phyloP scores from a whole-genome alignment of 2,888 invertebrate species.

The Nemapogon koenigi region DNA sequence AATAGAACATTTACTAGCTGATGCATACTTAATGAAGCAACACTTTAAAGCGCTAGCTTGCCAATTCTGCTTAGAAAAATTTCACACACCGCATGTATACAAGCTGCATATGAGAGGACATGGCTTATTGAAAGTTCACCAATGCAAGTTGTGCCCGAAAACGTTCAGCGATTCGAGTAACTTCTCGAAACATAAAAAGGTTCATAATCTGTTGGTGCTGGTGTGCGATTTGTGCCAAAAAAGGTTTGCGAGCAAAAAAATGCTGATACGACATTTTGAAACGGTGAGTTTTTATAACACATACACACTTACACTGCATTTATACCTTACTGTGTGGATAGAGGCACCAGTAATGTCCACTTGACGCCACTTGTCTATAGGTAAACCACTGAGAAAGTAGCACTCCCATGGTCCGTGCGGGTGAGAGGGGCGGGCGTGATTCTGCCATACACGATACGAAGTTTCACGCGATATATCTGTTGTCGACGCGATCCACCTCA shows the following conservation, averaged over 20 bases:
- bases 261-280: slow-evolving; percentile 29
- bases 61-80: slow-evolving; percentile 26
- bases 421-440: no score
- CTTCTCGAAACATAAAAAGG: slow-evolving; percentile 47
- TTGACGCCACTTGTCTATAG: no score
- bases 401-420: no score
- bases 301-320: no score
- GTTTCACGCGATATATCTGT: no score
- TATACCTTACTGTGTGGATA: no score
- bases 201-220: slow-evolving; percentile 28
- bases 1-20: slow-evolving; percentile 34
- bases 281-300: slow-evolving; percentile 24
- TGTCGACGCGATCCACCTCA: no score
- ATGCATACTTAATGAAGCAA: slow-evolving; percentile 22
- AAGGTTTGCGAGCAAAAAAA: slow-evolving; percentile 29
- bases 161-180: slow-evolving; percentile 45
- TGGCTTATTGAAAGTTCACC: slow-evolving; percentile 30
- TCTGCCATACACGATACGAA: no score
- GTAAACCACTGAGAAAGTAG: no score
- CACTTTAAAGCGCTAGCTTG: slow-evolving; percentile 16
- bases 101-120: slow-evolving; percentile 41
- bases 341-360: no score
- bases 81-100: slow-evolving; percentile 20
- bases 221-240: slow-evolving; percentile 33
- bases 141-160: slow-evolving; percentile 35